Evolutionary conservation across 2,888 invertebrate species (phyloP), one percentile per base, ranked within the genome.

Genomic region (Nephrocerus scutellatus): DNA sequence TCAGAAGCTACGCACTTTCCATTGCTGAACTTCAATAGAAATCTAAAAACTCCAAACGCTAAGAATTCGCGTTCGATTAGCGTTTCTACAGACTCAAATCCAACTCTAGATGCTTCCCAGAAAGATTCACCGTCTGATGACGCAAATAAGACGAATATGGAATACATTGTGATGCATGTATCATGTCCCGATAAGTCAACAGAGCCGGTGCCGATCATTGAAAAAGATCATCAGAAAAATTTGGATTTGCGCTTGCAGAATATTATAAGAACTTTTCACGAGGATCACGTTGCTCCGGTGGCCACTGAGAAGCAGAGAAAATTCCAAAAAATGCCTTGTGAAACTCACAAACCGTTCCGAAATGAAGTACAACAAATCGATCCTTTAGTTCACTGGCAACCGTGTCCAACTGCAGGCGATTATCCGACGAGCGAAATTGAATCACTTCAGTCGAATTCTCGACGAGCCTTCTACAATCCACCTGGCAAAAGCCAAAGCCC

Each of bases 161-260:
- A 48, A 6, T 51, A 42, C 36, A 36, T 47, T 14, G 38, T 50
- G 7, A 47, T 51, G 50, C 47, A 44, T 13, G 36, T 43, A 2
- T 24, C 39, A 0, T 43, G 36, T 6, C 37, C 39, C 8, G 14
- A 43, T 3, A 20, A 25, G 9, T 26, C 32, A 1, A 15, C 31
- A 21, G 41, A 30, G 16, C 3, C 19, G 10, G 12, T 26, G 2
- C 39, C 24, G 10, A 8, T 16, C 19, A 23, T 25, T n/a, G 48
- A 49, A 28, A 19, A 9, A 15, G 34, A 19, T 3, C 42, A 24
- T 9, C 7, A 10, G 10, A 19, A 38, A 7, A 49, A 34, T 20
- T 38, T 51, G 7, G 51, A 51, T 24, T 30, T 43, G 12, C 45
- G 48, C 12, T 47, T 51, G 50, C 48, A 53, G 33, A 50, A 46